Base-by-base conservation (phyloP, 2,888 invertebrate genomes). In the Plagodis dolabraria region DNA sequence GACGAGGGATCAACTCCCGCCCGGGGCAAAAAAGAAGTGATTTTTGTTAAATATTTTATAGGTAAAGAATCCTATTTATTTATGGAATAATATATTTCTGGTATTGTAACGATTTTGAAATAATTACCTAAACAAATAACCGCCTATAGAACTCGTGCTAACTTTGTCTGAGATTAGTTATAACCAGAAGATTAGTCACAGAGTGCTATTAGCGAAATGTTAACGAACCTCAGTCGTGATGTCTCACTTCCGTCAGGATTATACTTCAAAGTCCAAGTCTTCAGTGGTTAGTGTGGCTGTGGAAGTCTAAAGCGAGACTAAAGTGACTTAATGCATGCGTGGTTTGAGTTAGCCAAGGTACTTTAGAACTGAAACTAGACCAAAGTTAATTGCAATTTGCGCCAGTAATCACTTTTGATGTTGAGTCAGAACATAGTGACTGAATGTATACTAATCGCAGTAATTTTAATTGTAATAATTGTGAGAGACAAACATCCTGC, bases 241-340 rank as follows among this genome's bases (percentile, higher is more conserved):
- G 70, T 71, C 72, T 69, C 69, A 63, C 69, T 69, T 65, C 63
- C 68, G 71, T 62, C 57, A 48, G 46, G 12, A 53, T 64, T 64
- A 53, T 48, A 80, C 78, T 75, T 82, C 78, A 79, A 78, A 82
- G 80, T 60, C 36, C 49, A 52, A 43, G 40, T 56, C 50, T 38
- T 44, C 48, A 47, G 52, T 45, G 11, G 33, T 50, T 44, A 51
- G 48, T 45, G 53, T 53, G 43, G 40, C 47, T 53, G 38, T 12
- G 48, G 0, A 38, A 48, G 46, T 42, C 44, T 53, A 33, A 12
- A 22, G 38, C 45, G 47, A 44, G 33, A 44, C 55, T 51, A 55
- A 60, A 47, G 50, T 35, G 33, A 54, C 22, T 22, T n/a, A 22
- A 22, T 22, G 22, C 54, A 38, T 43, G 43, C 42, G 34, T 42